Evolutionary conservation across 23 tunicate species (phyloP), one percentile per base, ranked within the genome.

Genomic region (Ciona savignyi): DNA sequence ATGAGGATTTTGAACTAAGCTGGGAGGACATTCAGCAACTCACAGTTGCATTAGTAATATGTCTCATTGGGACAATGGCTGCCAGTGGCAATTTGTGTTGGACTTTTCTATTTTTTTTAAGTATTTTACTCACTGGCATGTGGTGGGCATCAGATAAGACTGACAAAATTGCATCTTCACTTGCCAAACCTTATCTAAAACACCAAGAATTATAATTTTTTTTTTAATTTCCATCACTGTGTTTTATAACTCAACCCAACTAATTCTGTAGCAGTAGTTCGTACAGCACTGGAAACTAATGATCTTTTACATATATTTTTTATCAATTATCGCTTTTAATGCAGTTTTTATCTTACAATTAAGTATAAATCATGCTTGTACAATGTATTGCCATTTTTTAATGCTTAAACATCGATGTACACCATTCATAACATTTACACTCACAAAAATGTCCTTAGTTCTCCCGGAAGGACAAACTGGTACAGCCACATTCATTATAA

Each of bases 71-170:
- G 25, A 95, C 99, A 32, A 86, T 86, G 2, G 99, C 99, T 1
- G 88, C 96, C 30, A 73, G 62, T 33, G 99, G 99, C 27, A 75
- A 72, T 67, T 67, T 95, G 1, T 72, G 88, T 35, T 95, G 99
- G 99, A 85, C 78, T 35, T 56, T 86, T 60, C 31, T 95, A 80
- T 95, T 95, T 51, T 88, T 95, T 62, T 49, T 72, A 28, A 79
- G 92, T 27, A 62, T 95, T 20, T 28, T 88, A 25, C 35, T 81
- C 35, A 42, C 90, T 15, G 93, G 85, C 27, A 27, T 88, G 27
- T 88, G 92, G 96, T 95, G 99, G 99, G 89, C 87, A 1, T 78
- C 90, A 27, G 99, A 87, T 76, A 87, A 94, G 71, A 74, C 95
- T 30, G 95, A 94, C 62, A 25, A 72, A 62, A 33, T 93, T 31